These are phyloP conservation scores for Deladenus siricidicola DNA, from an alignment of 2,888 invertebrate species.

Conservation along the genomic window DNA sequence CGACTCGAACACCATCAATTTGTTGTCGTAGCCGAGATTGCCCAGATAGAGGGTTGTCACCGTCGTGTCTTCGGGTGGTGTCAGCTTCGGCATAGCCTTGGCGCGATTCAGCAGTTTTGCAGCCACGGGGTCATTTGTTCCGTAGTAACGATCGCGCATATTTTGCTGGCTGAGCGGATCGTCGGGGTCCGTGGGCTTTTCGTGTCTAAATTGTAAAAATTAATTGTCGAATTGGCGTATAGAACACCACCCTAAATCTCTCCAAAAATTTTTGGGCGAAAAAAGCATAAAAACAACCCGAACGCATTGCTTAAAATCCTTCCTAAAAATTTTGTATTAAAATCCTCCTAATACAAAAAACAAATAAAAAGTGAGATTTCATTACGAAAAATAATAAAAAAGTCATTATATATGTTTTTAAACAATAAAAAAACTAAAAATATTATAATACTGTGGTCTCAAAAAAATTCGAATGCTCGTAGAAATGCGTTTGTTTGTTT, in stretches of 20 bases:
- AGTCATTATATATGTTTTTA: too few relatives aligned
- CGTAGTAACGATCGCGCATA: slow-evolving; percentile 85
- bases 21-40: slow-evolving; percentile 69
- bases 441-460: background rate
- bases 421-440: too few relatives aligned
- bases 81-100: slow-evolving; percentile 83
- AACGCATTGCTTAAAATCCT: too few relatives aligned
- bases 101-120: slow-evolving; percentile 82
- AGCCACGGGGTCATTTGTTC: slow-evolving; percentile 84
- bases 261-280: too few relatives aligned
- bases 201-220: slow-evolving; percentile 63
- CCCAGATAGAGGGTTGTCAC: slow-evolving; percentile 97
- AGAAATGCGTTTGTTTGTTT: background rate
- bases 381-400: too few relatives aligned
- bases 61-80: slow-evolving; percentile 86
- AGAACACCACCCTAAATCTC: too few relatives aligned
- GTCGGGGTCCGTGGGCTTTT: slow-evolving; percentile 91
- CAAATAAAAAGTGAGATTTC: too few relatives aligned
- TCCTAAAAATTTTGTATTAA: too few relatives aligned
- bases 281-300: too few relatives aligned
- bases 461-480: background rate
- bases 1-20: slow-evolving; percentile 69
- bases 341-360: too few relatives aligned
- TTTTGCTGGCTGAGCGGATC: slow-evolving; percentile 92
- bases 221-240: background rate